These are phyloP conservation scores for Prostheceraeus crozeri DNA, from an alignment of 2,888 invertebrate species.

Conservation along the genomic window DNA sequence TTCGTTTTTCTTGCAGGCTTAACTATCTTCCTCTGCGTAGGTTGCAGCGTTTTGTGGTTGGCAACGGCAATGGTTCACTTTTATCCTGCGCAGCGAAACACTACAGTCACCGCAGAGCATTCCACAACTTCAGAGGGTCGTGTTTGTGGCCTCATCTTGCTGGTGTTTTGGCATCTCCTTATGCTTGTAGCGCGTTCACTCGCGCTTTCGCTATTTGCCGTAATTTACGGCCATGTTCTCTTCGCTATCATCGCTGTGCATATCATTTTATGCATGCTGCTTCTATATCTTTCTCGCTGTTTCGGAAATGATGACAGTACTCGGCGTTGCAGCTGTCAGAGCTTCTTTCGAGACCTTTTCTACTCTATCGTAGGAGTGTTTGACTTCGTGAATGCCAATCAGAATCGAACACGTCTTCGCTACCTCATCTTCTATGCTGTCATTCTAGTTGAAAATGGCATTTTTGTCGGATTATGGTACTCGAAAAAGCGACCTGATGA, in stretches of 20 bases:
- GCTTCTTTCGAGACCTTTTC: conserved; percentile 4
- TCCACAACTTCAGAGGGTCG: no score
- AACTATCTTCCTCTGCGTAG: neutral
- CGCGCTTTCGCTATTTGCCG: conserved; percentile 10
- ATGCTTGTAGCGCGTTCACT: conserved; percentile 2
- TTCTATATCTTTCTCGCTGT: conserved; percentile 26
- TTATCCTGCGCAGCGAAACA: conserved; percentile 15
- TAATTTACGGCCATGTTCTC: conserved; percentile 9
- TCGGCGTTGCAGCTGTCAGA: neutral
- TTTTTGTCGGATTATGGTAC: no score
- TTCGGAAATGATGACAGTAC: conserved; percentile 11
- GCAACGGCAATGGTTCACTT: conserved; percentile 25
- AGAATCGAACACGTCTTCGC: conserved; percentile 20
- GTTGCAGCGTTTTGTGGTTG: conserved; percentile 24
- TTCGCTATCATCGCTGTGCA: conserved; percentile 5
- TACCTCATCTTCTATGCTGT: conserved; percentile 17
- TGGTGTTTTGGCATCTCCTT: conserved; percentile 21
- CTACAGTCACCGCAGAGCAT: neutral
- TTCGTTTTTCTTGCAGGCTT: conserved; percentile 4
- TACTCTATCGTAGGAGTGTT: conserved; percentile 23
- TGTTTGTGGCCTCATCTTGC: conserved; percentile 19
- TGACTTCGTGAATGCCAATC: conserved; percentile 30
- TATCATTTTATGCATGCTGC: no score
- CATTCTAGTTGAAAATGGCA: conserved; percentile 21
- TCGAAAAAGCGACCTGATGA: no score